phyloP scores from a whole-genome alignment of 2,888 invertebrate species.

The Polietes domitor region DNA sequence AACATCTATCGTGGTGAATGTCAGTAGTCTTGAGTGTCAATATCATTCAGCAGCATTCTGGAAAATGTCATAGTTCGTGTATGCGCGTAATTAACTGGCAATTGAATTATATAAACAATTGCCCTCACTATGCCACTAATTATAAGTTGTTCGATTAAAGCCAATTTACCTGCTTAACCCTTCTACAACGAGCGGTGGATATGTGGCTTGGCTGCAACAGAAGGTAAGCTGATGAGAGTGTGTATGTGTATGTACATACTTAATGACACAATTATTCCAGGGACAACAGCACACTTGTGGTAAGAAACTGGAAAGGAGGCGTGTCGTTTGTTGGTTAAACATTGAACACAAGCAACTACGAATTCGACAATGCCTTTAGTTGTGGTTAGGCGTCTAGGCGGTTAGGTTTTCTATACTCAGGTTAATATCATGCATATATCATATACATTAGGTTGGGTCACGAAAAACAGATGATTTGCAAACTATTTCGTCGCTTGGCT shows the following conservation, averaged over 20 bases:
- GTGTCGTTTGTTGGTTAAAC: slow-evolving; percentile 77
- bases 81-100: slow-evolving; percentile 72
- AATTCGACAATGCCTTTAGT: slow-evolving; percentile 47
- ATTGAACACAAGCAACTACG: slow-evolving; percentile 70
- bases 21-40: too few relatives aligned
- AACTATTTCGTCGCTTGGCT: too few relatives aligned
- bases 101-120: slow-evolving; percentile 76
- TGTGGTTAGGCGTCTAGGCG: too few relatives aligned
- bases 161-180: slow-evolving; percentile 1
- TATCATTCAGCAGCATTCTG: neutral
- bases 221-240: neutral
- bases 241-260: neutral
- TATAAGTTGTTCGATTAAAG: neutral
- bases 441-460: too few relatives aligned
- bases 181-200: neutral
- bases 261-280: neutral
- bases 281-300: neutral
- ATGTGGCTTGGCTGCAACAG: neutral
- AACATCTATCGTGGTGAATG: too few relatives aligned
- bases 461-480: too few relatives aligned
- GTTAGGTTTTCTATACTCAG: too few relatives aligned
- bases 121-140: slow-evolving; percentile 31
- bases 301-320: slow-evolving; percentile 69
- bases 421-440: slow-evolving; percentile 9
- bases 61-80: neutral